Evolutionary conservation across 1,140 invertebrate genomes (phyloP).

Genomic region (Dendroctonus valens): DNA sequence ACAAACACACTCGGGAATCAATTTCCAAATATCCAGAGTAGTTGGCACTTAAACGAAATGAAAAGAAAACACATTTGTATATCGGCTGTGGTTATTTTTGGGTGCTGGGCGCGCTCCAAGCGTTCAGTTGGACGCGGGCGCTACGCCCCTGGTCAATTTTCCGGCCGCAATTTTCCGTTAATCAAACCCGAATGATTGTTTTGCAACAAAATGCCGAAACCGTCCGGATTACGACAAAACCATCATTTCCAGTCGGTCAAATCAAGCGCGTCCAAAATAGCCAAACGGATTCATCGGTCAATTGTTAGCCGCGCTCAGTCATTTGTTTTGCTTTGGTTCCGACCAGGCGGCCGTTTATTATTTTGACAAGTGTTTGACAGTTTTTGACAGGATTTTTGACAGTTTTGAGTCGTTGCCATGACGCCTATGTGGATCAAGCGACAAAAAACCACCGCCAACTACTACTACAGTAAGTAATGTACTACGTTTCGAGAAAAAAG

Average conservation of each 20-base stretch:
- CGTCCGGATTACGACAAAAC: conserved; percentile 7
- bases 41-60: not conserved
- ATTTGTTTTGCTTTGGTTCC: conserved; percentile 9
- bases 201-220: conserved; percentile 10
- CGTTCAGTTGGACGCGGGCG: no score
- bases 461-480: not conserved
- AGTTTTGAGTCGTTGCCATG: not conserved
- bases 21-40: no score
- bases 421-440: no score
- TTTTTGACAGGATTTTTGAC: not conserved
- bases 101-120: no score
- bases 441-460: not conserved
- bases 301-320: conserved; percentile 4
- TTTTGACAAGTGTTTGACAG: conserved; percentile 8
- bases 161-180: not conserved
- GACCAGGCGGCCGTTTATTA: not conserved
- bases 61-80: conserved; percentile 4
- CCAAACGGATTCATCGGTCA: not conserved
- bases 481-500: not conserved
- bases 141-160: not conserved
- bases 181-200: conserved; percentile 1
- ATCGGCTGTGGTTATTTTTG: not conserved
- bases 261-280: conserved; percentile 4
- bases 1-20: no score
- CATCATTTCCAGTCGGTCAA: conserved; percentile 4